These are phyloP conservation scores for Drosophila histrio DNA, from an alignment of 2,888 invertebrate species.

Conservation along the genomic window DNA sequence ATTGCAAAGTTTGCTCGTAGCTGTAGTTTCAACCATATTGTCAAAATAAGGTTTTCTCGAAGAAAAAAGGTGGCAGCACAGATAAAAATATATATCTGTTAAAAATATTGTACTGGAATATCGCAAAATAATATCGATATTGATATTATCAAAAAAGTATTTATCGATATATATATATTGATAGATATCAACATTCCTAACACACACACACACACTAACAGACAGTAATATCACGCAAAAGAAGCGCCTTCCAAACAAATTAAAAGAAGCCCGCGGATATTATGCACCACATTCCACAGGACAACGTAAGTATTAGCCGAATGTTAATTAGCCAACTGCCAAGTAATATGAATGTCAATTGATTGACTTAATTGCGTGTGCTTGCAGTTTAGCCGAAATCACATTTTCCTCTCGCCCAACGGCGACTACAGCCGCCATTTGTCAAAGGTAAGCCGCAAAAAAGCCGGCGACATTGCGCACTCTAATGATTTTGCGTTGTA, in stretches of 20 bases:
- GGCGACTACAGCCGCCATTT: conserved; percentile 48
- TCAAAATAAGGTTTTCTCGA: no score
- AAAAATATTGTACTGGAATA: no score
- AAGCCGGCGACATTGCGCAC: neutral
- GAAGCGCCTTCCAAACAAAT: conserved; percentile 20
- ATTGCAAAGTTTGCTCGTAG: no score
- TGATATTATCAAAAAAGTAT: no score
- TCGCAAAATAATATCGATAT: no score
- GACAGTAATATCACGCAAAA: neutral
- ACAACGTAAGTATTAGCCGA: conserved; percentile 22
- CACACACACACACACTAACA: neutral
- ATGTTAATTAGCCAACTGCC: no score
- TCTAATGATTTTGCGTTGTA: conserved; percentile 13
- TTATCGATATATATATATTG: no score
- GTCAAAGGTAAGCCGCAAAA: conserved; percentile 38
- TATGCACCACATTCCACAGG: conserved; percentile 29
- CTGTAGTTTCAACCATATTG: no score
- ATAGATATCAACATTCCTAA: no score
- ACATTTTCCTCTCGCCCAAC: conserved; percentile 53
- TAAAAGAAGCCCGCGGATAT: conserved; percentile 29
- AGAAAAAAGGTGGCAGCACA: no score
- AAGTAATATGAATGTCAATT: neutral
- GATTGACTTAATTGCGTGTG: neutral
- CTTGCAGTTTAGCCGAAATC: conserved; percentile 36
- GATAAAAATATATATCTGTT: no score